Evolutionary conservation across 2,113 vertebrate genomes (phyloP).

Genomic region (Urocitellus parryii): DNA sequence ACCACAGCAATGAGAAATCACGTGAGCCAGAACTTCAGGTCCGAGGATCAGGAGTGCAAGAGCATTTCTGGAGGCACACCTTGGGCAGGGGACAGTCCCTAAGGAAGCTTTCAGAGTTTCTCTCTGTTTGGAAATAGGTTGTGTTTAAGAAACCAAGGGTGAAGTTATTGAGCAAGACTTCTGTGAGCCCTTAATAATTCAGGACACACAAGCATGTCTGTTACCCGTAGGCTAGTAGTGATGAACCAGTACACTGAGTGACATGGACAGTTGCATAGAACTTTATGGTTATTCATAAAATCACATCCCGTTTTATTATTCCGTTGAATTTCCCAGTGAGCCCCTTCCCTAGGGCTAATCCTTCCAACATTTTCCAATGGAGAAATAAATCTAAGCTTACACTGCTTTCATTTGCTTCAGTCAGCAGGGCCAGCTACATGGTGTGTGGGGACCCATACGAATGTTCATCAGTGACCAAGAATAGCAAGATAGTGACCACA

Average conservation of each 20-base stretch:
- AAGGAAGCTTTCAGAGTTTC: background rate
- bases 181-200: background rate
- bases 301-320: background rate
- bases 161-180: background rate
- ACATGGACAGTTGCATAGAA: background rate
- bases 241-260: background rate
- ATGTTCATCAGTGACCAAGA: background rate
- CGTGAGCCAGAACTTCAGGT: background rate
- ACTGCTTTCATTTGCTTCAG: background rate
- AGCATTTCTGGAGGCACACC: background rate
- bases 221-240: background rate
- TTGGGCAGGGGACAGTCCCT: background rate
- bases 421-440: background rate
- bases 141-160: background rate
- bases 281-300: background rate
- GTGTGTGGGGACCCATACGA: background rate
- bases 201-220: background rate
- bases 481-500: background rate
- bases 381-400: background rate
- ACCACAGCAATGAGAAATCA: background rate
- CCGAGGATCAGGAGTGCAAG: background rate
- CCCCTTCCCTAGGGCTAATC: background rate
- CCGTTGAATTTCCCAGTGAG: background rate
- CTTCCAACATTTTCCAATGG: background rate
- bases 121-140: background rate